Evolutionary conservation across 2,888 invertebrate genomes (phyloP), one percentile per base, ranked within the genome.

Genomic region (Unio pictorum): DNA sequence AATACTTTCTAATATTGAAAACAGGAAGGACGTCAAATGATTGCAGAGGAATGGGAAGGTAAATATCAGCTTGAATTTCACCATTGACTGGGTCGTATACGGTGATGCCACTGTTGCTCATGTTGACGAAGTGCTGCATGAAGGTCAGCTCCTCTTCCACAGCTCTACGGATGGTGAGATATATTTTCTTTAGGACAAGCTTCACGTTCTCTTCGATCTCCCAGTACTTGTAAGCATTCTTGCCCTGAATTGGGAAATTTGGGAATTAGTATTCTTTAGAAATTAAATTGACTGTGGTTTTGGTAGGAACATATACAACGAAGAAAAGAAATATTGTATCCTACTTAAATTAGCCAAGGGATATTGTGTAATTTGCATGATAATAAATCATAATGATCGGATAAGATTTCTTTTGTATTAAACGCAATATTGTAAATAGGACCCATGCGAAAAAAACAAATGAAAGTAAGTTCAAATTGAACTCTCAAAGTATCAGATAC

Each of bases 201-300:
- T 78, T 71, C 1, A 75, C 61, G 64, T 81, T 78, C 67, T 82
- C 79, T 26, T 82, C 78, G 54, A 84, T 62, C 61, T 84, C 81
- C 81, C 81, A 80, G 70, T 76, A 81, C 69, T 82, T 81, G 71
- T 79, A 82, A 11, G 81, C 80, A 73, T 81, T 78, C 11, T 73
- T 60, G 34, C 75, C 79, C 84, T 84, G 68, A 17, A 73, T 72
- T 26, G 65, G 23, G 11, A 45, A 11, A 45, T 11, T 45, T 45
- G 1, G 3, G 11, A 11, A 11, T 45, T 45, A 11, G 2, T 45
- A 11, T 45, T 45, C 0, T 11, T 11, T 45, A 45, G 1, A 3
- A 45, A 45, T 45, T 11, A 11, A 4, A 8, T 45, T 45, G 11
- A 45, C 11, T 45, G 11, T 45, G 45, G 11, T 45, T 45, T 8